Percentiles rank a stretch among this genome's conserved stretches.
phyloP scores from a whole-genome alignment of 1,140 invertebrate species.

The Pogonognathellus flavescens region DNA sequence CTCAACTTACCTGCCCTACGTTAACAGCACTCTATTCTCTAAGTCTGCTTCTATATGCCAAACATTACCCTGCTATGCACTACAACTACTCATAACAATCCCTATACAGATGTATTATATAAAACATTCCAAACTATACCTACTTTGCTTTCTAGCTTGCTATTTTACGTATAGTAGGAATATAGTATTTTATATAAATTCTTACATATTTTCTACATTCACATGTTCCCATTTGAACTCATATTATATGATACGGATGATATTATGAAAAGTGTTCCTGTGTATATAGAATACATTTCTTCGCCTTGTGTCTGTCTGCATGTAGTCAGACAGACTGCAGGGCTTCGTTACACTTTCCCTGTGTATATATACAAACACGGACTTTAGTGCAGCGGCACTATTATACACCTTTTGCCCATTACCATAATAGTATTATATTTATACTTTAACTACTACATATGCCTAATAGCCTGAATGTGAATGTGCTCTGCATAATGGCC shows the following conservation, averaged over 20 bases:
- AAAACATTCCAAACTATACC: conserved; percentile 2
- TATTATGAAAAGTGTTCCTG: too few species aligned
- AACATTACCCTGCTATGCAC: too few species aligned
- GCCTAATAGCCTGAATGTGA: conserved; percentile 42
- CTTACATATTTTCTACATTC: background rate
- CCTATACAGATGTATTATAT: too few species aligned
- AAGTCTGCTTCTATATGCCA: too few species aligned
- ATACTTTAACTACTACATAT: conserved; percentile 47
- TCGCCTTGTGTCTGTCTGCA: too few species aligned
- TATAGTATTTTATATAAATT: background rate
- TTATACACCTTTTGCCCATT: conserved; percentile 10
- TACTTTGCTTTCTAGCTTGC: background rate
- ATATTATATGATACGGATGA: background rate
- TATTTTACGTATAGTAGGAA: background rate
- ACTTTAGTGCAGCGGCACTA: background rate
- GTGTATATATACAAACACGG: background rate
- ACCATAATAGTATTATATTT: conserved; percentile 48
- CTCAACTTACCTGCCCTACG: conserved; percentile 14
- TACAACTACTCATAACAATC: too few species aligned
- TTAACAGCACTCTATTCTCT: background rate
- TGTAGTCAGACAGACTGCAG: background rate
- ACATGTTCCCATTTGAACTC: background rate
- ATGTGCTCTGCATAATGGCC: conserved; percentile 45
- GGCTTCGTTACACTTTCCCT: background rate
- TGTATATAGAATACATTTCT: too few species aligned